Percentiles rank a stretch among this genome's conserved stretches.
Conservation (phyloP, 2,888 invertebrate genomes). For the Cryptus viduatorius region DNA sequence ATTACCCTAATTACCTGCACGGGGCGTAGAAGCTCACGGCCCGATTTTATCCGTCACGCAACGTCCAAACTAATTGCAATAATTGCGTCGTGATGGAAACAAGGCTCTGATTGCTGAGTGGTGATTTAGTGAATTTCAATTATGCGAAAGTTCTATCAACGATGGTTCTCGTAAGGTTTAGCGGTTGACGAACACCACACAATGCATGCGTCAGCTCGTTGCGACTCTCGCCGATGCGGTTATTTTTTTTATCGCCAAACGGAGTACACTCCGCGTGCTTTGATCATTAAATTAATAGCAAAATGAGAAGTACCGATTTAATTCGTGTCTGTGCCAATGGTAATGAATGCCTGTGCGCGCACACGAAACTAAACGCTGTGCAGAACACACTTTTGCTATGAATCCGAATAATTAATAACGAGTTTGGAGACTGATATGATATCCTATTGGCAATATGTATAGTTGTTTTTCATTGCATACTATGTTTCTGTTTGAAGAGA, state of each 20-base stretch:
- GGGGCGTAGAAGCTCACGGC: conserved; percentile 12
- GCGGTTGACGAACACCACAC: conserved; percentile 28
- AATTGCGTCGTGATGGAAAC: conserved; percentile 55
- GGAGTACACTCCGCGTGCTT: conserved; percentile 19
- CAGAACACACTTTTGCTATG: not conserved
- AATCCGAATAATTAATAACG: conserved; percentile 35
- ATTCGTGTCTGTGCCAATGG: conserved; percentile 14
- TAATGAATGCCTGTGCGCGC: not conserved
- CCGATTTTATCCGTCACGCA: conserved; percentile 64
- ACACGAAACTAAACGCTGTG: not conserved
- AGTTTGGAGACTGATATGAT: not conserved
- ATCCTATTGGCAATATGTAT: not conserved
- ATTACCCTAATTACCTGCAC: conserved; percentile 55
- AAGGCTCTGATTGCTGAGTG: conserved; percentile 47
- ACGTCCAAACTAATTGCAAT: conserved; percentile 66
- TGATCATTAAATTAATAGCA: conserved; percentile 15
- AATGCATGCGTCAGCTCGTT: conserved; percentile 32
- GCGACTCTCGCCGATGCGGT: not conserved
- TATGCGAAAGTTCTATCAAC: conserved; percentile 24
- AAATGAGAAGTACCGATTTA: conserved; percentile 28
- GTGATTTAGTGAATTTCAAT: conserved; percentile 59
- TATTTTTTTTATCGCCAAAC: conserved; percentile 12
- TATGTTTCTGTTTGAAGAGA: conserved; percentile 10
- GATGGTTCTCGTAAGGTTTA: conserved; percentile 38
- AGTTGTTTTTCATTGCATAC: not conserved